Base-by-base conservation (phyloP, 2,888 invertebrate species). In the Dorcus parallelipipedus region DNA sequence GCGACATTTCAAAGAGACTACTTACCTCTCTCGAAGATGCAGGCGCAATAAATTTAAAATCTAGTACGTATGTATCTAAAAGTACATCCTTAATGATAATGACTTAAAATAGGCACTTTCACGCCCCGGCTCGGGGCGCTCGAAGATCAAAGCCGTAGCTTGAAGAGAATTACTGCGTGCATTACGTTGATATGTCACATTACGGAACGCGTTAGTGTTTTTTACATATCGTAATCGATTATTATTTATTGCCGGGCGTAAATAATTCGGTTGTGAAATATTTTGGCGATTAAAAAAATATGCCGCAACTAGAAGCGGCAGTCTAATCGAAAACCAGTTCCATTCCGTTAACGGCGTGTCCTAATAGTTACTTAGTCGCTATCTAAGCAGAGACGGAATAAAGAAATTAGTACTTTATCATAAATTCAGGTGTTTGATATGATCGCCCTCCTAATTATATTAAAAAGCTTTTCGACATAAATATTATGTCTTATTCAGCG, bases 391-490 rank as follows among this genome's bases (percentile, higher is more conserved):
- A 42, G 40, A 10, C 20, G 49, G 51, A 56, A 56, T 56, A 49
- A 49, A 56, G 56, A 56, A 56, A 56, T 56, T 56, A 49, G 56
- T 49, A 51, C 17, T 54, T 56, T 56, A 56, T 56, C 56, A 40
- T 20, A 45, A 49, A 56, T 51, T 45, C 51, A 56, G 56, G 49
- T 49, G 56, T 50, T 10, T 50, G 49, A 56, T 56, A 49, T 51
- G 56, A 54, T 54, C 49, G 38, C n/a, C 42, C 43, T 45, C 23
- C 39, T 59, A 59, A 59, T 59, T 59, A 59, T 52, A 49, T 38
- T 39, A 55, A 39, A 59, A 48, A 59, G 59, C 54, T 55, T 59
- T 59, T 51, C 14, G 52, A 59, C 55, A 59, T 59, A 59, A 59
- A 59, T 55, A 54, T 59, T 50, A 52, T 45, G 49, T 38, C 54